Evolutionary conservation across 2,113 vertebrate genomes (phyloP).

Genomic region (Isurus oxyrinchus): DNA sequence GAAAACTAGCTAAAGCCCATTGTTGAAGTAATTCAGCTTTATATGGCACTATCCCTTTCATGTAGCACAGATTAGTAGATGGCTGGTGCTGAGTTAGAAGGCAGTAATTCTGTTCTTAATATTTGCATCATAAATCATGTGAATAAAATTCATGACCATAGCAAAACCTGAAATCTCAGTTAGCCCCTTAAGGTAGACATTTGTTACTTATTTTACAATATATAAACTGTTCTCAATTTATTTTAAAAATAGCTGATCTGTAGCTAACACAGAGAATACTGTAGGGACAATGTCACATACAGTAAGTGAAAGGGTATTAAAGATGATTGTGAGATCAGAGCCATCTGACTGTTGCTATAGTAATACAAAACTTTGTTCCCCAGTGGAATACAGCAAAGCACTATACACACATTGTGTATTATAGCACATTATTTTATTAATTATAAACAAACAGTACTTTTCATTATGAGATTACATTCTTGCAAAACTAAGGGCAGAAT

Average conservation of each 20-base stretch:
- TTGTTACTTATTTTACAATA: background rate
- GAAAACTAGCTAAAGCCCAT: background rate
- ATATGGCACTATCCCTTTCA: background rate
- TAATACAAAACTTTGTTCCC: background rate
- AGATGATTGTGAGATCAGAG: background rate
- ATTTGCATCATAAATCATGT: background rate
- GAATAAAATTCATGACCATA: background rate
- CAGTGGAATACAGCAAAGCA: background rate
- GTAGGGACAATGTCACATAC: background rate
- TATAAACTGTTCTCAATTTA: background rate
- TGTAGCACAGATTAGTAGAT: background rate
- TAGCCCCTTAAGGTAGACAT: background rate
- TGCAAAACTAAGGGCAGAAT: background rate
- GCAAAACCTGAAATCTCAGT: background rate
- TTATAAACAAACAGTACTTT: background rate
- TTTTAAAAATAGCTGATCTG: background rate
- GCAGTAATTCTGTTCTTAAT: background rate
- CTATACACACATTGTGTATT: background rate
- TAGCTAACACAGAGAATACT: background rate
- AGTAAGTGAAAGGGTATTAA: background rate
- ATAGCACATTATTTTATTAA: background rate
- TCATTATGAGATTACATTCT: background rate
- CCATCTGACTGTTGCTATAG: background rate
- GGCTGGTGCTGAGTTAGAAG: background rate
- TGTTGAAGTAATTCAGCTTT: background rate